A percentile compares a stretch with the other conserved stretches of the same genome.
Evolutionary conservation across 2,113 vertebrate genomes (phyloP).

Genomic region (Leucopternis melanops): DNA sequence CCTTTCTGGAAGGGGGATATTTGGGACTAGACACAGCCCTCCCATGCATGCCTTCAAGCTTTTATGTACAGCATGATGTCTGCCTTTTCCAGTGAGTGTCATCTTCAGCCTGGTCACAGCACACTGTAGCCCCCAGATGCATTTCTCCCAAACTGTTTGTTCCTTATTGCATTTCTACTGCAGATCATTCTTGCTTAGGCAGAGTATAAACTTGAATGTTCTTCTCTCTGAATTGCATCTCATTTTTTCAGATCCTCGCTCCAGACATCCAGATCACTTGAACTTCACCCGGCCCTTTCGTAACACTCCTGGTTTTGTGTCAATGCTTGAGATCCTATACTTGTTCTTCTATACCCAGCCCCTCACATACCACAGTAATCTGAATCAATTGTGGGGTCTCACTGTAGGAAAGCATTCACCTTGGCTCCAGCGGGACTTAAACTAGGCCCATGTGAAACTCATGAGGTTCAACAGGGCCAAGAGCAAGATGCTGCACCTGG

Average conservation of each 20-base stretch:
- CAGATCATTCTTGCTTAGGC: not conserved
- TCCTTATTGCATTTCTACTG: not conserved
- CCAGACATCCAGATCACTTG: not conserved
- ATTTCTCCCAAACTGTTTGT: not conserved
- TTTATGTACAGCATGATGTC: not conserved
- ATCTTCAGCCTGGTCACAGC: not conserved
- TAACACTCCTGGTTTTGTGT: not conserved
- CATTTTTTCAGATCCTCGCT: not conserved
- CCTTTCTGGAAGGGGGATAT: not conserved
- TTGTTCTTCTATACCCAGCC: not conserved
- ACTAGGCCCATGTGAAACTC: not conserved
- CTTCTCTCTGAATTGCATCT: not conserved
- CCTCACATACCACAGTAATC: not conserved
- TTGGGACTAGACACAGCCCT: not conserved
- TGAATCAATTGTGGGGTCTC: not conserved
- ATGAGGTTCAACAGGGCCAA: not conserved
- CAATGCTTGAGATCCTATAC: not conserved
- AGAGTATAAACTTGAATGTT: not conserved
- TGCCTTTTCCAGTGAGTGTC: not conserved
- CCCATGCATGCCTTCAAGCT: not conserved
- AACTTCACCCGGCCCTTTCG: not conserved
- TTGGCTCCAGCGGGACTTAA: not conserved
- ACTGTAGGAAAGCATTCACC: not conserved
- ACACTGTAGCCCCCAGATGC: not conserved
- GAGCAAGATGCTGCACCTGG: not conserved